Evolutionary conservation across 2,888 invertebrate genomes (phyloP).

Genomic region (Sycophila texana): DNA sequence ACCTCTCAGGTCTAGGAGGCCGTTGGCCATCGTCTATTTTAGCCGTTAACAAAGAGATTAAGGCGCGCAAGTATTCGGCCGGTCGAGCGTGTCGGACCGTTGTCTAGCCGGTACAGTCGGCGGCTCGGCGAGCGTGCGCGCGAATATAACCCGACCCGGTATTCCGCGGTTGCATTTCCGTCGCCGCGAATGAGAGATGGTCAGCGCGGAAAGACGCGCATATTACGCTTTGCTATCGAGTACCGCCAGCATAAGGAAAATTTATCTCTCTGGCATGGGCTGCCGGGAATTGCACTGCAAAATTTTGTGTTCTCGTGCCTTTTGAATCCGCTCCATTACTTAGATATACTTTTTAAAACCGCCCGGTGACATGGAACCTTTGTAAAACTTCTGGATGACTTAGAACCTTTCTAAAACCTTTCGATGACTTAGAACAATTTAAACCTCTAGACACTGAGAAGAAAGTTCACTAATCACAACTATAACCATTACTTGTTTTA

Average conservation of each 20-base stretch:
- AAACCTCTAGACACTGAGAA: too few species aligned
- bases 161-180: background rate
- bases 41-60: constrained; percentile 45
- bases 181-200: constrained; percentile 27
- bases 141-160: background rate
- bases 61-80: background rate
- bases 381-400: too few species aligned
- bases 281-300: background rate
- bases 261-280: constrained; percentile 34
- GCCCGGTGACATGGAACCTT: too few species aligned
- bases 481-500: too few species aligned
- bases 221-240: background rate
- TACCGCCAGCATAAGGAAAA: constrained; percentile 13
- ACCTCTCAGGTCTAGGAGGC: background rate
- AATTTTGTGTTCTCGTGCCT: background rate
- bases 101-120: background rate
- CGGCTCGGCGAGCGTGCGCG: too few species aligned
- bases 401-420: too few species aligned
- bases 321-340: too few species aligned
- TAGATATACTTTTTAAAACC: too few species aligned
- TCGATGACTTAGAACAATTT: too few species aligned
- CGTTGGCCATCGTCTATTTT: constrained; percentile 25
- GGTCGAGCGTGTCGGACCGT: background rate
- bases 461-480: too few species aligned
- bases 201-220: background rate